Conservation (phyloP, 2,888 invertebrate species). For the Acronicta leporina region DNA sequence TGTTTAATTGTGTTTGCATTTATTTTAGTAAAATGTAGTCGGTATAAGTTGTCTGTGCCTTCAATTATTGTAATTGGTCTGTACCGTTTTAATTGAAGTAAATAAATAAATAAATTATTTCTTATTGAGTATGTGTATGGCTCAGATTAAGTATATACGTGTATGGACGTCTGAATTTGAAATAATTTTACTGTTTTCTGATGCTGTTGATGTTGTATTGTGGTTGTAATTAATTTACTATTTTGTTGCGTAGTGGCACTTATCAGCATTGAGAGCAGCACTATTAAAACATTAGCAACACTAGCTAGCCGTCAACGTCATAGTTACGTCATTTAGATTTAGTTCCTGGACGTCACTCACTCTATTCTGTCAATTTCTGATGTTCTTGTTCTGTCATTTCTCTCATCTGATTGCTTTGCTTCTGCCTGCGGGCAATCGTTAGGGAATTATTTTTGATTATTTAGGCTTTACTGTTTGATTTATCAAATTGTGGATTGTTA, state of each 20-base stretch:
- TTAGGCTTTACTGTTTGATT: constrained; percentile 66
- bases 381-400: neutral
- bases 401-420: constrained; percentile 73
- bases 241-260: neutral
- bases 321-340: neutral
- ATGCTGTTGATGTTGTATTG: too few species aligned
- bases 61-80: too few species aligned
- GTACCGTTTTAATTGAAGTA: too few species aligned
- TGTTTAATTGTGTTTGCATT: too few species aligned
- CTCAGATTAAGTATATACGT: too few species aligned
- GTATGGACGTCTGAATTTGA: neutral
- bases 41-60: too few species aligned
- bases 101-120: neutral
- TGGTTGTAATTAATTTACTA: too few species aligned
- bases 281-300: too few species aligned
- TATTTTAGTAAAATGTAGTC: too few species aligned
- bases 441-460: constrained; percentile 72
- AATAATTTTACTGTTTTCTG: neutral
- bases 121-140: too few species aligned
- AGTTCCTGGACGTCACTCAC: neutral
- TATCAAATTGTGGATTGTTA: constrained; percentile 58
- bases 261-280: neutral
- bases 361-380: too few species aligned
- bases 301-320: neutral
- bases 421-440: constrained; percentile 55